Evolutionary conservation across 2,888 invertebrate species (phyloP), one percentile per base, ranked within the genome.

Genomic region (Leptinotarsa haldemani): DNA sequence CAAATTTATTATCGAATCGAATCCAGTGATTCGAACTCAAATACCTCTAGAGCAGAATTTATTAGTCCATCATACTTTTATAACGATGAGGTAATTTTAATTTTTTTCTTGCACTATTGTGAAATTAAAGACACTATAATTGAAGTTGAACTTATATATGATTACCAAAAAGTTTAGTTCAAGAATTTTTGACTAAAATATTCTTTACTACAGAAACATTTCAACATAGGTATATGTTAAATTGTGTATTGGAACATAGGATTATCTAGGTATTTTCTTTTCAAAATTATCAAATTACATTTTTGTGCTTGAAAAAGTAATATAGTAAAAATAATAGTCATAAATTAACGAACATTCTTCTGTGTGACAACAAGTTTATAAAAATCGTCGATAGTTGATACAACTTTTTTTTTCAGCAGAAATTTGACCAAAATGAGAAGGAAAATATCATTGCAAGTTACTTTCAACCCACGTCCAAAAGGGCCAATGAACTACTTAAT

Each of bases 371-470:
- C 16, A 22, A 56, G 1, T 22, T 22, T 56, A 13, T 2, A 56
- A 18, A 22, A 56, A n/a, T 52, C 18, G 12, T 9, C 12, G 53
- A 56, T 12, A 20, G 22, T 22, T 20, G 56, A 22, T 22, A 22
- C 22, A 56, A 9, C 4, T 50, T 50, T 50, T n/a, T 15, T 48
- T 67, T 61, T 71, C 50, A 63, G 47, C 68, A 79, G 79, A 76
- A 74, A 72, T 63, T 77, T 63, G 75, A 79, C 25, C 68, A 74
- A 18, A 73, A 25, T 30, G 74, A 75, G 46, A 67, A 90, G 74
- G 90, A 92, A 75, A 91, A 93, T 78, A 90, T 94, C 73, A 91
- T 93, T 0, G 91, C 91, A 65, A 93, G 90, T 80, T 95, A 95
- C 85, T 94, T 95, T 87, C 92, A 93, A 82, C 91, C 93, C 16